Base-by-base conservation (phyloP, 2,113 vertebrate species). In the Polypterus bichir region DNA sequence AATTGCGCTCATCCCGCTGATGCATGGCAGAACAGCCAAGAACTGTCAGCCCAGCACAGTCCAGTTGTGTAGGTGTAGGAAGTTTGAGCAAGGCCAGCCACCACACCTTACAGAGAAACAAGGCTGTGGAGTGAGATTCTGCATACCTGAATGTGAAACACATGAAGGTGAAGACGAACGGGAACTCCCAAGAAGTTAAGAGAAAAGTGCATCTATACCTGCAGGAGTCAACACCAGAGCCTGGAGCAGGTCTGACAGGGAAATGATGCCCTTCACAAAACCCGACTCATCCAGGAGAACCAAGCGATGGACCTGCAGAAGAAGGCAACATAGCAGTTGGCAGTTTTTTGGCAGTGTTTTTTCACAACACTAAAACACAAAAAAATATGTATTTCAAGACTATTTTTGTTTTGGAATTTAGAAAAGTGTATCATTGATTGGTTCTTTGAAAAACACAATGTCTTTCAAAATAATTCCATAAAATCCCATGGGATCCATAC, bases 201-300 rank as follows among this genome's bases (percentile, higher is more conserved):
- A 86, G 67, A 83, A 70, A 74, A 98, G 91, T 69, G 89, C 85
- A 6, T 97, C 86, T 6, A 98, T 92, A 65, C 95, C 93, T 71
- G 92, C 91, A 0, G 94, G 95, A 66, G 90, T 86, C 73, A 98
- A 86, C 61, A 98, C 91, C 76, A 97, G 79, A 3, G 91, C 93
- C 85, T 97, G 95, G 66, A 98, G 92, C 65, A 98, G 89, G 84
- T 98, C 95, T 0, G 95, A 98, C 55, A 98, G 90, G 58, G 95
- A 98, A 67, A 98, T 61, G 62, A 98, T 93, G 27, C 95, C 95
- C 71, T 70, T 85, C 0, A 93, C 89, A 63, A 85, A 67, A 7
- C 73, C 83, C 9, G 77, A 77, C 69, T 85, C 83, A 5, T 97
- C 90, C 85, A 97, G 91, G 70, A 97, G 81, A 66, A 98, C 94